A percentile compares a stretch with the other conserved stretches of the same genome.
Conservation (phyloP, 92 coral and sea anemone species). For the Umimayanthus chanpuru region DNA sequence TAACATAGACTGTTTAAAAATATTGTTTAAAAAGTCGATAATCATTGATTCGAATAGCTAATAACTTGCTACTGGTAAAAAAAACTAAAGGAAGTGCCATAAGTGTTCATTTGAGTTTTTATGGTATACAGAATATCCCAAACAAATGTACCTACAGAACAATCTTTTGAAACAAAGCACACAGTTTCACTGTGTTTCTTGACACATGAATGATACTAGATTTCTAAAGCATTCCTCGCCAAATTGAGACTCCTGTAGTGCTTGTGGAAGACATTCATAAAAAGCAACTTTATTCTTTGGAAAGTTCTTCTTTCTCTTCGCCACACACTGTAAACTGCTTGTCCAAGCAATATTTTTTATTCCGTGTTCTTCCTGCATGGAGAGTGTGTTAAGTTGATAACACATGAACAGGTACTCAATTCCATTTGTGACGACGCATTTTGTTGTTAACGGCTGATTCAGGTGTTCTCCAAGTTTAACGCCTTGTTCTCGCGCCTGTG, state of each 20-base stretch:
- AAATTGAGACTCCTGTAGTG: constrained; percentile 51
- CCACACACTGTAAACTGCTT: constrained; percentile 52
- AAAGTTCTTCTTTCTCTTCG: constrained; percentile 40
- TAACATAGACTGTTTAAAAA: too few relatives aligned
- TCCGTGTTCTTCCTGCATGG: constrained; percentile 93
- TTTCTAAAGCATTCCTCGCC: constrained; percentile 79
- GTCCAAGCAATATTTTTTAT: constrained; percentile 94
- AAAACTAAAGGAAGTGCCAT: too few relatives aligned
- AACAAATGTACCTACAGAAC: background rate
- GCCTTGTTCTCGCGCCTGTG: constrained; percentile 81
- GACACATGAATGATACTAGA: constrained; percentile 68
- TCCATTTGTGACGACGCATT: constrained; percentile 83
- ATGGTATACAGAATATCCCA: too few relatives aligned
- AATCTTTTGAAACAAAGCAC: background rate
- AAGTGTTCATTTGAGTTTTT: too few relatives aligned
- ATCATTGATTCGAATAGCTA: too few relatives aligned
- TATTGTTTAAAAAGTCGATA: too few relatives aligned
- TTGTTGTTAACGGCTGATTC: constrained; percentile 74
- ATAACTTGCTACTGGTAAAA: too few relatives aligned
- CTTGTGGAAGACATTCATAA: constrained; percentile 70
- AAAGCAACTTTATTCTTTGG: constrained; percentile 48
- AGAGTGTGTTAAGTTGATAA: constrained; percentile 90
- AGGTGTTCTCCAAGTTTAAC: constrained; percentile 80
- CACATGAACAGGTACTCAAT: constrained; percentile 75
- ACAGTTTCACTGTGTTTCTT: constrained; percentile 32